Conservation (phyloP, 2,113 vertebrate species). For the Theristicus caerulescens region DNA sequence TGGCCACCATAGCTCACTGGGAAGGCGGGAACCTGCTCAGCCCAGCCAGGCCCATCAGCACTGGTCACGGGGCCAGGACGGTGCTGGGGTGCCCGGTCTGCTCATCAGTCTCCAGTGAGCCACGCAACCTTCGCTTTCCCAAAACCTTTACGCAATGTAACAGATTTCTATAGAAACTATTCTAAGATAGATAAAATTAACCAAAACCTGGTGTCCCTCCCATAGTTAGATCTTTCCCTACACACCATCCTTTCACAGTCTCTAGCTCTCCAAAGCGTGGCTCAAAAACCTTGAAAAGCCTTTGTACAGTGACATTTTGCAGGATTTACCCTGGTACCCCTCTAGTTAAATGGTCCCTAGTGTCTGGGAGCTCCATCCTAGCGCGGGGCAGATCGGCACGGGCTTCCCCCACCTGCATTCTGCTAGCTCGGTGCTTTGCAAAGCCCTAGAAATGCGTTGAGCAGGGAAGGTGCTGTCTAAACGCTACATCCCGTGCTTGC, state of each 20-base stretch:
- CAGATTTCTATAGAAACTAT: background rate
- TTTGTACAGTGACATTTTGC: background rate
- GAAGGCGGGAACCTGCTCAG: background rate
- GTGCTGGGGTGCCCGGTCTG: background rate
- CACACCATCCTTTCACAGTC: background rate
- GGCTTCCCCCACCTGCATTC: background rate
- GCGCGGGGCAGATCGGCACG: rapidly evolving
- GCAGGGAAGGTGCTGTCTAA: background rate
- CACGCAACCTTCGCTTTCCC: background rate
- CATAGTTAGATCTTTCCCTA: background rate
- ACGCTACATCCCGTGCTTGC: background rate
- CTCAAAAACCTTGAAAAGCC: background rate
- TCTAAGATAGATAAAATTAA: background rate
- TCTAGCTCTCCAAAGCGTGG: background rate
- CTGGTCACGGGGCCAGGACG: background rate
- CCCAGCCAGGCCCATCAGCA: background rate
- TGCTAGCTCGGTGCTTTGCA: background rate
- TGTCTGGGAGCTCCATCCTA: background rate
- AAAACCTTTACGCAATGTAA: background rate
- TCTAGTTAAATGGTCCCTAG: background rate
- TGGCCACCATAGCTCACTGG: background rate
- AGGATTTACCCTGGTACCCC: background rate
- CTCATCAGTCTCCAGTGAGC: rapidly evolving
- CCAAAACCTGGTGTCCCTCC: background rate
- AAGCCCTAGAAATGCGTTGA: background rate